A percentile compares a stretch with the other conserved stretches of the same genome.
Conservation (phyloP, 2,797 vertebrate genomes). For the Sebastes aleutianus region DNA sequence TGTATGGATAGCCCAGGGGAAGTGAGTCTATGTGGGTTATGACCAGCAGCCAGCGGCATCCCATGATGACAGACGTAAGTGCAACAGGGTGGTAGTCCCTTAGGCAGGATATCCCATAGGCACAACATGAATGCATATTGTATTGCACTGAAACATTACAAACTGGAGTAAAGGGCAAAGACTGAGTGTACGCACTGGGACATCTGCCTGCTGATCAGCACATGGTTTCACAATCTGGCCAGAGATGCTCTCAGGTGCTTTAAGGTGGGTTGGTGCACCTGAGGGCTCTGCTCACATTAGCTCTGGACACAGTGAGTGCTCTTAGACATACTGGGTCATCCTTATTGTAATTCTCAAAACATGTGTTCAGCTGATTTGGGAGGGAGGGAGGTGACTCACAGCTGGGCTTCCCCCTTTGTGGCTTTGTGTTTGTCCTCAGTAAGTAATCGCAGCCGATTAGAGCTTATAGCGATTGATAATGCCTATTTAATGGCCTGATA, state of each 20-base stretch:
- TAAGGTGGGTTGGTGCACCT: not conserved
- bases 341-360: not conserved
- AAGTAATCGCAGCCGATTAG: not conserved
- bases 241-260: constrained; percentile 11
- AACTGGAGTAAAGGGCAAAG: not conserved
- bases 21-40: constrained; percentile 30
- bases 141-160: constrained; percentile 11
- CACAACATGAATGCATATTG: constrained; percentile 21
- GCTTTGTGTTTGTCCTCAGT: constrained; percentile 5
- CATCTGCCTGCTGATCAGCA: constrained; percentile 6
- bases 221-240: constrained; percentile 5
- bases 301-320: not conserved
- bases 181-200: not conserved
- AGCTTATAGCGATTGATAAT: too few relatives aligned
- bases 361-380: not conserved
- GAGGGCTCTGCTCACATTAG: not conserved
- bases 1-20: not conserved
- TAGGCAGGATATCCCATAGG: constrained; percentile 53
- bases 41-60: constrained; percentile 25
- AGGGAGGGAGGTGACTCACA: not conserved
- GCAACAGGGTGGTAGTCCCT: constrained; percentile 36
- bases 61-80: constrained; percentile 49
- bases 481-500: too few relatives aligned
- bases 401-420: not conserved
- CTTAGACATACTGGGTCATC: too few relatives aligned